phyloP scores from a whole-genome alignment of 2,888 invertebrate species.

The Eudasyphora cyanicolor region DNA sequence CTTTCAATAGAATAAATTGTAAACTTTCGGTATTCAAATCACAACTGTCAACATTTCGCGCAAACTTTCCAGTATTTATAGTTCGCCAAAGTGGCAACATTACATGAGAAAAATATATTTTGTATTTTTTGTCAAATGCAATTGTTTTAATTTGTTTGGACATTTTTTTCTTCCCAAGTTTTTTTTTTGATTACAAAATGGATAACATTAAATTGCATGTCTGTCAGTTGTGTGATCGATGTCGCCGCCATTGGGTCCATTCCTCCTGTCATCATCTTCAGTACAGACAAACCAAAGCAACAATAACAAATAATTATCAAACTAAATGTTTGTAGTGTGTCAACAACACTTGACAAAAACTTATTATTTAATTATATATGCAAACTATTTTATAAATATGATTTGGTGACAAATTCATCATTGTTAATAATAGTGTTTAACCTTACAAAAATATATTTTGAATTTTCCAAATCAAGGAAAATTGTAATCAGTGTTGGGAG shows the following conservation, averaged over 20 bases:
- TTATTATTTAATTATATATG: constrained; percentile 1
- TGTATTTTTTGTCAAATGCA: too few relatives aligned
- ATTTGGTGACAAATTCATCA: too few relatives aligned
- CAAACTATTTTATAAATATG: too few relatives aligned
- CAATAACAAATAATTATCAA: not conserved
- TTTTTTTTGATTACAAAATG: not conserved
- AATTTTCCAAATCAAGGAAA: too few relatives aligned
- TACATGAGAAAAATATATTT: not conserved
- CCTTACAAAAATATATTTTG: too few relatives aligned
- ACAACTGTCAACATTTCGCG: constrained; percentile 40
- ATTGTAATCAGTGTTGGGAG: too few relatives aligned
- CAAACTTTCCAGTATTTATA: constrained; percentile 58
- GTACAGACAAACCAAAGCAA: too few relatives aligned
- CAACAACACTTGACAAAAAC: not conserved
- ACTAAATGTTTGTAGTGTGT: not conserved
- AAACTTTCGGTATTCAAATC: constrained; percentile 40
- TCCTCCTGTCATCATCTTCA: not conserved
- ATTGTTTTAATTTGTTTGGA: too few relatives aligned
- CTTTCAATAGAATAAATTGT: too few relatives aligned
- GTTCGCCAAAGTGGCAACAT: not conserved
- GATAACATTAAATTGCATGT: not conserved
- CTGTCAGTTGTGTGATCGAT: not conserved
- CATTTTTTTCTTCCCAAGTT: too few relatives aligned
- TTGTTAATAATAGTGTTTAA: too few relatives aligned
- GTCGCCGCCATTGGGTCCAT: not conserved